These are phyloP conservation scores for Synchiropus splendidus DNA, from an alignment of 2,113 vertebrate species.

Conservation along the genomic window DNA sequence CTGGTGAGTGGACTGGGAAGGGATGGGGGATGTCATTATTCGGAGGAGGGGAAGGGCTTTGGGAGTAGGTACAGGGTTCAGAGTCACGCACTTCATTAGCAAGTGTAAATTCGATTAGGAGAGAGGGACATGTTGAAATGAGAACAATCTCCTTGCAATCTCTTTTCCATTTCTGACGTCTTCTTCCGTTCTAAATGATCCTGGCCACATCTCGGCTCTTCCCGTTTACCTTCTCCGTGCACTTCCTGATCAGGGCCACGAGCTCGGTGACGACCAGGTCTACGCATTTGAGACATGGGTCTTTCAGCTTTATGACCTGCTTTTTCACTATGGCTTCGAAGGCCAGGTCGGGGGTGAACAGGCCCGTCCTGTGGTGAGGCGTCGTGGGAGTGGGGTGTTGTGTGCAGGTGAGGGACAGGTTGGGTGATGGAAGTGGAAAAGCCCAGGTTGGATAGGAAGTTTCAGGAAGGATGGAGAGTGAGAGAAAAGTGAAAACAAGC, in stretches of 20 bases:
- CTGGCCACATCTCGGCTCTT: conserved; percentile 2
- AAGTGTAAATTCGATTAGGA: too few species aligned
- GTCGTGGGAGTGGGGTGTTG: conserved; percentile 37
- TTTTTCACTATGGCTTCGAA: conserved; percentile 99
- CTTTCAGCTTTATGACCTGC: conserved; percentile 96
- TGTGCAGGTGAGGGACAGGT: conserved; percentile 23
- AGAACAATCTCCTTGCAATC: too few species aligned
- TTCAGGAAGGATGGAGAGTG: conserved; percentile 15
- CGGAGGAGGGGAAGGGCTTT: too few species aligned
- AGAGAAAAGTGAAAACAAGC: conserved; percentile 22
- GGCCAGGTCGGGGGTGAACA: conserved; percentile 94
- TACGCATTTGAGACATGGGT: conserved; percentile 94
- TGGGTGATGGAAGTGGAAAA: conserved; percentile 19
- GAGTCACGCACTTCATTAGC: too few species aligned
- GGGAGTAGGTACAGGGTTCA: too few species aligned
- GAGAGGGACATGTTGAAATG: too few species aligned
- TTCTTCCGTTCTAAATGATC: background rate
- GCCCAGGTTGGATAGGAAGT: conserved; percentile 7
- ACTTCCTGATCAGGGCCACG: conserved; percentile 84
- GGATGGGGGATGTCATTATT: too few species aligned
- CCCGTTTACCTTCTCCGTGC: conserved; percentile 82
- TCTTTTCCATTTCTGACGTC: too few species aligned
- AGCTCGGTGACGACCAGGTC: conserved; percentile 93
- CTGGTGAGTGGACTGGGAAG: too few species aligned
- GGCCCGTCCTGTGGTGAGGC: conserved; percentile 79